Evolutionary conservation across 2,888 invertebrate species (phyloP).

Genomic region (Agapetus fuscipes): DNA sequence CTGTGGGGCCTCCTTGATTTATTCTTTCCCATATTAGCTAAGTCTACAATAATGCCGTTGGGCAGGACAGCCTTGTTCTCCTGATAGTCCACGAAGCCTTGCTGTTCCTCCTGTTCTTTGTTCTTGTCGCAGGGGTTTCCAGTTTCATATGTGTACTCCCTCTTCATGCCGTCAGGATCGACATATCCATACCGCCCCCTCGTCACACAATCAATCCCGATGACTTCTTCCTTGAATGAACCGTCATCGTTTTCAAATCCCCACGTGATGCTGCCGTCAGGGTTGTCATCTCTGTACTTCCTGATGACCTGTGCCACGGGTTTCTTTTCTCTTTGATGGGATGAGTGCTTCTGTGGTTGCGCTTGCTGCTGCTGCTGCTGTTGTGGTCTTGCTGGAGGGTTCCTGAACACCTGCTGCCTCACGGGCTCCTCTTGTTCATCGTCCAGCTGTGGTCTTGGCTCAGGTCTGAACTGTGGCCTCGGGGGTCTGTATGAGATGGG

Average conservation of each 20-base stretch:
- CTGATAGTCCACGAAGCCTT: conserved; percentile 63
- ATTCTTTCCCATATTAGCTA: conserved; percentile 60
- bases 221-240: conserved; percentile 75
- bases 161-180: conserved; percentile 71
- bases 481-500: conserved; percentile 42
- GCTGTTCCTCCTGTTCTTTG: conserved; percentile 42
- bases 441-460: conserved; percentile 27
- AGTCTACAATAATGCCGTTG: conserved; percentile 61
- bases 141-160: conserved; percentile 75
- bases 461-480: conserved; percentile 42
- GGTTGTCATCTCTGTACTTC: conserved; percentile 69
- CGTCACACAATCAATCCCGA: conserved; percentile 67
- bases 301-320: conserved; percentile 63
- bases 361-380: conserved; percentile 28
- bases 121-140: conserved; percentile 61
- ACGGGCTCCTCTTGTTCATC: conserved; percentile 36
- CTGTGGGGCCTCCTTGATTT: conserved; percentile 59
- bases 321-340: conserved; percentile 46
- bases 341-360: conserved; percentile 36
- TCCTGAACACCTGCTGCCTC: conserved; percentile 37
- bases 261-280: conserved; percentile 77
- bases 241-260: conserved; percentile 85
- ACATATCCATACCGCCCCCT: conserved; percentile 76
- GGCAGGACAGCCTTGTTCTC: conserved; percentile 64
- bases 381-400: conserved; percentile 27